Base-by-base conservation (phyloP, 2,797 vertebrate species). In the Uromys caudimaculatus region DNA sequence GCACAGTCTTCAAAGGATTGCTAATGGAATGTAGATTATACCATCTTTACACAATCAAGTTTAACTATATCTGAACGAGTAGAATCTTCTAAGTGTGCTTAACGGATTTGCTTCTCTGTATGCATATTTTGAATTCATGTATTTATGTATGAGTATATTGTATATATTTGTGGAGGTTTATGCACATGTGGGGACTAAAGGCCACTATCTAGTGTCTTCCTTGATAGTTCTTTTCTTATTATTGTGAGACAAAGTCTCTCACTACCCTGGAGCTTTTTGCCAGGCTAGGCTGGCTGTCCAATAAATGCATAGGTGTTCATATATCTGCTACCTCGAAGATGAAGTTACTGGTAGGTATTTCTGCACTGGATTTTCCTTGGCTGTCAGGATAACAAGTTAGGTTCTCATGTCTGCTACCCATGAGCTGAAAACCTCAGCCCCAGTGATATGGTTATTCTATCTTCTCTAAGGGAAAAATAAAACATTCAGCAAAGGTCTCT, bases 41-140 rank as follows among this genome's bases (percentile, higher is more conserved):
- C 95, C 96, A 73, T 67, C 29, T 93, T 81, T 97, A 32, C n/a
- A 89, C 44, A 67, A 79, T 91, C 91, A 87, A 0, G 6, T 95
- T 97, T 97, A 75, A 91, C 32, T 52, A 1, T 47, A 71, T 96
- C 89, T 89, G 76, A 97, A 96, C 75, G 12, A 75, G 58, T 82
- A 21, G n/a, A 47, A 54, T 95, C 94, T 94, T 89, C 82, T 97
- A 35, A 73, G 73, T 6, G 89, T 94, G 8, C 38, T 78, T 91
- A 97, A 96, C 24, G 71, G 60, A 64, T 73, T 87, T 73, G 35
- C 2, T 17, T 86, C 7, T 69, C 12, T 86, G 23, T 23, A 19
- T 86, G 11, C n/a, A 11, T 64, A 3, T 35, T 64, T 62, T 47
- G 17, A 23, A 17, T 62, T 21, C 17, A 47, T 14, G 29, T 64